Percentiles rank a stretch among this genome's conserved stretches.
Conservation (phyloP, 92 coral and sea anemone species). For the Scolanthus callimorphus region DNA sequence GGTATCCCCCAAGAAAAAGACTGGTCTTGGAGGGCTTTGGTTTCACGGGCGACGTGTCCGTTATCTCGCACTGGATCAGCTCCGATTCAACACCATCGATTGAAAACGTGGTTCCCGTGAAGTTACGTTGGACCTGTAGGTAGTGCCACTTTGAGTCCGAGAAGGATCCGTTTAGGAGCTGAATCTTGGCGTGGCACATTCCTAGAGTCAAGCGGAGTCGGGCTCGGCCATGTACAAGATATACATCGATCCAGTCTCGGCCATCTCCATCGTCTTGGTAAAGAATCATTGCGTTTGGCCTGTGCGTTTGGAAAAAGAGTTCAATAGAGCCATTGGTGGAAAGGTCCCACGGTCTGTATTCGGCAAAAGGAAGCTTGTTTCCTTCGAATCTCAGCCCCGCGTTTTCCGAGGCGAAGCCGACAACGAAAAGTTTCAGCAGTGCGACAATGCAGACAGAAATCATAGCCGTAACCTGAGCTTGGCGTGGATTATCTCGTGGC, state of each 20-base stretch:
- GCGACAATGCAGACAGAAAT: too few relatives aligned
- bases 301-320: constrained; percentile 48
- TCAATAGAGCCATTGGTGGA: constrained; percentile 36
- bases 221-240: constrained; percentile 31
- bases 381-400: constrained; percentile 40
- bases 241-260: constrained; percentile 35
- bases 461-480: too few relatives aligned
- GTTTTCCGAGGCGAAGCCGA: constrained; percentile 25
- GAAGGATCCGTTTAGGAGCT: constrained; percentile 17
- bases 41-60: constrained; percentile 11
- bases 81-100: constrained; percentile 17
- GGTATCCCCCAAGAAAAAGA: constrained; percentile 53
- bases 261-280: constrained; percentile 53
- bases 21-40: constrained; percentile 22
- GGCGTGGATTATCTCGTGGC: too few relatives aligned
- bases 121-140: constrained; percentile 33
- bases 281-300: constrained; percentile 29
- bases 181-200: constrained; percentile 1
- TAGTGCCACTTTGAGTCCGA: constrained; percentile 48
- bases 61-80: constrained; percentile 12
- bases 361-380: constrained; percentile 46
- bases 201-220: constrained; percentile 37
- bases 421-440: too few relatives aligned
- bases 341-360: constrained; percentile 55
- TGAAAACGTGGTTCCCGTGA: constrained; percentile 8